These are phyloP conservation scores for Belgica antarctica DNA, from an alignment of 2,888 invertebrate species.

Conservation along the genomic window DNA sequence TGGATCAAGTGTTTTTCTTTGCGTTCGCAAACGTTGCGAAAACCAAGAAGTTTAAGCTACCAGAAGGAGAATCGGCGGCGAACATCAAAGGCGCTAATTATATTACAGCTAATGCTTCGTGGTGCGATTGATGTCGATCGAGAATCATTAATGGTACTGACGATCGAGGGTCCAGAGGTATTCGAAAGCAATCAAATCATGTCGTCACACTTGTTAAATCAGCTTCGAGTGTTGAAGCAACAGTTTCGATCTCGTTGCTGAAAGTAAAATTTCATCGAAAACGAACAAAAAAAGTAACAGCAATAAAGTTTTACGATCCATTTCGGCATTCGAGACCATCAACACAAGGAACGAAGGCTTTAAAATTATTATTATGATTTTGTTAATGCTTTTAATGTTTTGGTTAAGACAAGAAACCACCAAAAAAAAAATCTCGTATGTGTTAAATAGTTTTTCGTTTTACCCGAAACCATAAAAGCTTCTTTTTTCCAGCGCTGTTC, in stretches of 20 bases:
- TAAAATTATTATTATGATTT: conserved; percentile 14
- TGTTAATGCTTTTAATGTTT: conserved; percentile 20
- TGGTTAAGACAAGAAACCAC: background rate
- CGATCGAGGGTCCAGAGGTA: too few relatives aligned
- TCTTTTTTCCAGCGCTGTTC: background rate
- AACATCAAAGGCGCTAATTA: conserved; percentile 35
- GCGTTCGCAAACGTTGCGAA: too few relatives aligned
- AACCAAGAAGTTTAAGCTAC: too few relatives aligned
- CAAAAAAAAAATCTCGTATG: background rate
- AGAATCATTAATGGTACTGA: too few relatives aligned
- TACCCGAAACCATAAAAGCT: conserved; percentile 23
- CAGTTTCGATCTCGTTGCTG: too few relatives aligned
- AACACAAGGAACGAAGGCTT: background rate
- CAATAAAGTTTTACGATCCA: conserved; percentile 16
- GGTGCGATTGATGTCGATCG: too few relatives aligned
- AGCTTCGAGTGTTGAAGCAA: too few relatives aligned
- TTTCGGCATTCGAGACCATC: background rate
- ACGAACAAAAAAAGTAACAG: background rate
- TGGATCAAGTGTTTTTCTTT: too few relatives aligned
- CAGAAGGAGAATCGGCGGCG: conserved; percentile 20
- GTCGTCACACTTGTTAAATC: too few relatives aligned
- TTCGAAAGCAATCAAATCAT: too few relatives aligned
- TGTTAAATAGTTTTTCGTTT: background rate
- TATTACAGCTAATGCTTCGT: conserved; percentile 38
- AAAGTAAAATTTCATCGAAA: too few relatives aligned